Evolutionary conservation across 2,888 invertebrate species (phyloP).

Genomic region (Cylloceria caligata): DNA sequence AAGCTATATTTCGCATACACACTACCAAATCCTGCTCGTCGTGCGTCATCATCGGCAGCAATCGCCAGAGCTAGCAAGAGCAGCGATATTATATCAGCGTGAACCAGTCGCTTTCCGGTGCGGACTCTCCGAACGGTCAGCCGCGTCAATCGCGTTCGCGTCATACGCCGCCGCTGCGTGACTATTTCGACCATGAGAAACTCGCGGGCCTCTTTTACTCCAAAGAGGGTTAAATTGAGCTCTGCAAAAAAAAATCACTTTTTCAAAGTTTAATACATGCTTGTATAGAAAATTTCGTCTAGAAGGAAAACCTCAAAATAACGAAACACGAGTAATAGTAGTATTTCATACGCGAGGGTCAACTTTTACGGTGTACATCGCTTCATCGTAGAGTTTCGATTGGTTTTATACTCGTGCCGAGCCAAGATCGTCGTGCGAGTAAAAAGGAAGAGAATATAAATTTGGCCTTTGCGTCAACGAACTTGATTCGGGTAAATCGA

Average conservation of each 20-base stretch:
- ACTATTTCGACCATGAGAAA: slow-evolving; percentile 15
- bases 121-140: slow-evolving; percentile 36
- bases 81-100: slow-evolving; percentile 62
- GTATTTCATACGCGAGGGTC: no score
- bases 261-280: no score
- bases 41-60: slow-evolving; percentile 53
- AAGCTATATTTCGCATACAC: no score
- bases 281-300: no score
- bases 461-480: slow-evolving; percentile 67
- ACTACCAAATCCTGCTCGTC: slow-evolving; percentile 38
- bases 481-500: slow-evolving; percentile 61
- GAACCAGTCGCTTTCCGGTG: slow-evolving; percentile 59
- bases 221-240: no score
- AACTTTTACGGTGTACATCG: background rate
- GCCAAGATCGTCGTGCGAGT: background rate
- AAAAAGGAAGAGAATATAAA: slow-evolving; percentile 51
- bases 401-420: background rate
- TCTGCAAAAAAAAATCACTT: background rate
- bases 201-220: background rate
- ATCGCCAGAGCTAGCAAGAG: slow-evolving; percentile 39
- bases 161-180: slow-evolving; percentile 15
- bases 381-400: background rate
- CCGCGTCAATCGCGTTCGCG: slow-evolving; percentile 22
- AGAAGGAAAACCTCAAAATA: no score
- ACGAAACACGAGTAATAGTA: no score